Conservation (phyloP, 2,888 invertebrate species). For the Cryptosula pallasiana region DNA sequence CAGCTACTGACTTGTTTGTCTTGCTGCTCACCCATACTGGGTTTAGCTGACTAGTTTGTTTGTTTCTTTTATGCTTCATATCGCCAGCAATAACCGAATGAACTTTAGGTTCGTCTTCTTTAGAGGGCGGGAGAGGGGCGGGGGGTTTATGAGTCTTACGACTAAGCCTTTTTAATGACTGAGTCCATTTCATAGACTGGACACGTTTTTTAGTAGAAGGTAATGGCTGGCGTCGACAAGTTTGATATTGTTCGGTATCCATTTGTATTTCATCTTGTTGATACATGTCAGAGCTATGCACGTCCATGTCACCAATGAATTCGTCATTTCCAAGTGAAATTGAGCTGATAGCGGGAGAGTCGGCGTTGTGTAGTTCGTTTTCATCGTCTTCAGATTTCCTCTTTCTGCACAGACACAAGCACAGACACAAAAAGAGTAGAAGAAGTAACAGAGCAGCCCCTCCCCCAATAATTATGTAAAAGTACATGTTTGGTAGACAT, state of each 20-base stretch:
- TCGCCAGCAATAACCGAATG: neutral
- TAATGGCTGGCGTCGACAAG: neutral
- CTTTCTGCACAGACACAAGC: neutral
- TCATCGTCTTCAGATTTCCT: neutral
- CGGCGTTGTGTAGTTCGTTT: neutral
- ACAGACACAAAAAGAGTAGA: neutral
- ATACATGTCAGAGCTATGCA: neutral
- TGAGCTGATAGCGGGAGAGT: neutral
- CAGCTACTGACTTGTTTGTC: neutral
- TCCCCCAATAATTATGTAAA: neutral
- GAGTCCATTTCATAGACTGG: neutral
- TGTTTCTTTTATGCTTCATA: neutral
- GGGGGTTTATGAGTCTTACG: neutral
- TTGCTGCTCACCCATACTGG: neutral
- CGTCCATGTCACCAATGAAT: neutral
- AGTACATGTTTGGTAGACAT: neutral
- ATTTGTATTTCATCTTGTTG: neutral
- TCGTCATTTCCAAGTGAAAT: neutral
- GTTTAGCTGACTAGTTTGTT: neutral
- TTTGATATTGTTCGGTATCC: neutral
- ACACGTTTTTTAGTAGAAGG: neutral
- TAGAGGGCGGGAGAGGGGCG: neutral
- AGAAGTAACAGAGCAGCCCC: neutral
- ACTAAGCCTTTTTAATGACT: neutral
- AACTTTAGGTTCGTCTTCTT: neutral